Conservation (phyloP, 1,140 invertebrate species). For the Drosophila micromelanica region DNA sequence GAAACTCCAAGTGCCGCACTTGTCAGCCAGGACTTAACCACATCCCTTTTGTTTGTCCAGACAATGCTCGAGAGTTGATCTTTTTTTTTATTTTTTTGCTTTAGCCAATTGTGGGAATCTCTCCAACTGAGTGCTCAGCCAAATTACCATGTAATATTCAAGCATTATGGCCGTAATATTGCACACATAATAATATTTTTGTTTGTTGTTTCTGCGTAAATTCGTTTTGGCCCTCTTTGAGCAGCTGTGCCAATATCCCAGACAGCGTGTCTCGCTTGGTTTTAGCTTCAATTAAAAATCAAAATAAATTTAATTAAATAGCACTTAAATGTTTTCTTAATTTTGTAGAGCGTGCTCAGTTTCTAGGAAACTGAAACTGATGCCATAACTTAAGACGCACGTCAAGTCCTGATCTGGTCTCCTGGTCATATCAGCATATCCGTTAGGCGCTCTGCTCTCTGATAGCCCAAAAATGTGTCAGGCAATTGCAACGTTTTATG, state of each 20-base stretch:
- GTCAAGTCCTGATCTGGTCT: constrained; percentile 13
- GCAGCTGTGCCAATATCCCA: constrained; percentile 50
- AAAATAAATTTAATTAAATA: not conserved
- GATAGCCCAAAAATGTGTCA: constrained; percentile 65
- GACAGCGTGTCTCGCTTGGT: constrained; percentile 53
- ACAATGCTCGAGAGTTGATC: constrained; percentile 43
- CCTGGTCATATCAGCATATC: constrained; percentile 37
- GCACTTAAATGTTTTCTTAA: not conserved
- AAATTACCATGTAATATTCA: constrained; percentile 76
- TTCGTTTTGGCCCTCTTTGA: constrained; percentile 37
- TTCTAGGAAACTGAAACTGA: constrained; percentile 19
- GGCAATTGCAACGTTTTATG: constrained; percentile 65
- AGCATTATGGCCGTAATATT: constrained; percentile 60
- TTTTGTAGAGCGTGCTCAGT: constrained; percentile 1
- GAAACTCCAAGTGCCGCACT: constrained; percentile 46
- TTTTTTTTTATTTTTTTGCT: not conserved
- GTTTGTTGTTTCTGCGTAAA: constrained; percentile 66
- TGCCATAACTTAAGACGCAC: constrained; percentile 49
- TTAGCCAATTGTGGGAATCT: constrained; percentile 21
- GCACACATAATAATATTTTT: constrained; percentile 31
- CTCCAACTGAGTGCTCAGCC: not conserved
- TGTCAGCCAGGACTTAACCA: constrained; percentile 13
- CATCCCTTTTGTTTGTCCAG: constrained; percentile 23
- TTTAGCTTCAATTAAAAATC: constrained; percentile 4
- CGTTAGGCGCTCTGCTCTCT: constrained; percentile 29